These are phyloP conservation scores for Sabellastarte sp. DNA, from an alignment of 2,888 invertebrate species.

Conservation along the genomic window DNA sequence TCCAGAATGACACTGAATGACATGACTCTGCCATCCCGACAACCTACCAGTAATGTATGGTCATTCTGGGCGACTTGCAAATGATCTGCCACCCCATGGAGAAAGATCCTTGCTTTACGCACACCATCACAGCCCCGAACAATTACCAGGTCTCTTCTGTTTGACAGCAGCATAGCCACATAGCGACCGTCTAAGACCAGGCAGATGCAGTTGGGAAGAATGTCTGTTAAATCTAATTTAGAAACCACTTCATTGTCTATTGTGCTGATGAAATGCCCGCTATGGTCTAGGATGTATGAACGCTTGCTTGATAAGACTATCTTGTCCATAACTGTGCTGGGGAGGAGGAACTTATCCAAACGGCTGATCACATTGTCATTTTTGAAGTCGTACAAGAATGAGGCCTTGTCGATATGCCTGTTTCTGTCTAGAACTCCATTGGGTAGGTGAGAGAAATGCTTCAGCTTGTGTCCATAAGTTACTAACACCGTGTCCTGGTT, in stretches of 20 bases:
- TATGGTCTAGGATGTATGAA: slow-evolving; percentile 34
- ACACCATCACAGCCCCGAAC: slow-evolving; percentile 32
- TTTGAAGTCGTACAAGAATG: slow-evolving; percentile 38
- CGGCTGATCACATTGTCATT: slow-evolving; percentile 32
- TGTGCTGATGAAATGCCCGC: slow-evolving; percentile 29
- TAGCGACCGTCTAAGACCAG: slow-evolving; percentile 42
- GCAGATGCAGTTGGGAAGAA: slow-evolving; percentile 4
- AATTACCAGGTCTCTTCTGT: slow-evolving; percentile 34
- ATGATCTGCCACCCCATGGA: slow-evolving; percentile 42
- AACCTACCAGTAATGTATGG: slow-evolving; percentile 45
- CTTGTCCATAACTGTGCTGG: slow-evolving; percentile 25
- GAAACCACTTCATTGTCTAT: background rate
- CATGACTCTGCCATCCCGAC: slow-evolving; percentile 45
- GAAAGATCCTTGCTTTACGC: slow-evolving; percentile 29
- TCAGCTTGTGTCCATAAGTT: slow-evolving; percentile 34
- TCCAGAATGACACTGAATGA: slow-evolving; percentile 41
- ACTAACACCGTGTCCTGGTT: slow-evolving; percentile 32
- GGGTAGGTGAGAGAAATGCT: slow-evolving; percentile 29
- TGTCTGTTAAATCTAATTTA: background rate
- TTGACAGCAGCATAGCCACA: slow-evolving; percentile 36
- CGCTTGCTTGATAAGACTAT: slow-evolving; percentile 32
- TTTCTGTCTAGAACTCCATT: slow-evolving; percentile 34
- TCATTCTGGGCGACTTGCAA: slow-evolving; percentile 41
- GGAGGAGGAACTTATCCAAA: slow-evolving; percentile 29
- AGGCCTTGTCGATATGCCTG: slow-evolving; percentile 33